Percentiles rank a stretch among this genome's conserved stretches.
These are phyloP conservation scores for Stichopus chloronotus DNA, from an alignment of 35 echinoderm and acorn worm genomes.

Conservation along the genomic window DNA sequence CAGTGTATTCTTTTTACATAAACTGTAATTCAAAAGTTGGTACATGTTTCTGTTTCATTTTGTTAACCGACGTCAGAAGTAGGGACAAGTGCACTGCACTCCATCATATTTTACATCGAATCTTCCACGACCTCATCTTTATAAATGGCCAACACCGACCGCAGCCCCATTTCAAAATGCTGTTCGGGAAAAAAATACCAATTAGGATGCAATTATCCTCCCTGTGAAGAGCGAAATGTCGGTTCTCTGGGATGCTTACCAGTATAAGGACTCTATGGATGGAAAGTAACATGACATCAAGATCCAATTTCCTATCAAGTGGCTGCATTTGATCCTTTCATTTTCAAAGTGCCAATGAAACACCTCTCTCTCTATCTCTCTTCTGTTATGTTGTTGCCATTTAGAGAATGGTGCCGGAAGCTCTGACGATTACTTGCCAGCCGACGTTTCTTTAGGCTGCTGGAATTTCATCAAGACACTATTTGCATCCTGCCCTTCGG, in stretches of 20 bases:
- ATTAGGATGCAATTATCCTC: not conserved
- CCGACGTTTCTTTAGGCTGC: constrained; percentile 5
- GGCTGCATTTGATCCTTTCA: not conserved
- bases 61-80: too few species aligned
- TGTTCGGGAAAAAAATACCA: not conserved
- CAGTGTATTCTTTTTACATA: too few species aligned
- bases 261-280: not conserved
- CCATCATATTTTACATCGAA: too few species aligned
- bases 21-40: too few species aligned
- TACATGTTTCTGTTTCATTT: too few species aligned
- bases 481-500: constrained; percentile 15
- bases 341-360: not conserved
- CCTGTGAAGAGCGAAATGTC: too few species aligned
- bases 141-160: too few species aligned
- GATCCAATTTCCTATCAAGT: constrained; percentile 20
- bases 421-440: not conserved
- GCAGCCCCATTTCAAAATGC: too few species aligned
- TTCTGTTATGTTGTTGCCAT: not conserved
- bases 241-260: not conserved
- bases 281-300: not conserved
- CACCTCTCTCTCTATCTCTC: not conserved
- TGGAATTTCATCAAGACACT: constrained; percentile 18
- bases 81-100: too few species aligned
- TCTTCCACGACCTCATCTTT: too few species aligned
- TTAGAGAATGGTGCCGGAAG: not conserved